Evolutionary conservation across 2,113 vertebrate species (phyloP).

Genomic region (Prionailurus bengalensis): DNA sequence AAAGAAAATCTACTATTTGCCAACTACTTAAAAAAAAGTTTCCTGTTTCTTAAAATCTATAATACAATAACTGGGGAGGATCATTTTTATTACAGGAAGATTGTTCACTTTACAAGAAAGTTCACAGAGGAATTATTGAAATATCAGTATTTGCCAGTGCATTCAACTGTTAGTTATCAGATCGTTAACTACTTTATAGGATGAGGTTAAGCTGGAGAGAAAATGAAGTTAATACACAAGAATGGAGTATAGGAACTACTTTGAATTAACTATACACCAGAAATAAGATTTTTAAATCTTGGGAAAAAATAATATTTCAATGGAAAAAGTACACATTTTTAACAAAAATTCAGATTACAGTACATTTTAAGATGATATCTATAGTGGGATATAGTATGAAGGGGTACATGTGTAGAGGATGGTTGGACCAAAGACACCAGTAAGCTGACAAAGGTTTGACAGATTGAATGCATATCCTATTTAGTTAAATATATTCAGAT

Average conservation of each 20-base stretch:
- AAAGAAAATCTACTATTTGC: not conserved
- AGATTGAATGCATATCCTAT: not conserved
- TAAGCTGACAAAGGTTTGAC: not conserved
- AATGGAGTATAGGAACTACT: slow-evolving; percentile 24
- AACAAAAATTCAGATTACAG: not conserved
- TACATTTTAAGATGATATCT: not conserved
- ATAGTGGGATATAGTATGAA: not conserved
- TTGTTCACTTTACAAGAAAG: slow-evolving; percentile 53
- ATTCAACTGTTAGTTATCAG: slow-evolving; percentile 62
- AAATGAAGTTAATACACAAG: slow-evolving; percentile 66
- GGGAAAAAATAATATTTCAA: not conserved
- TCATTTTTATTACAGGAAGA: slow-evolving; percentile 52
- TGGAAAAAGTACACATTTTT: not conserved
- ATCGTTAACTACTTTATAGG: slow-evolving; percentile 63
- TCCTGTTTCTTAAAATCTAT: slow-evolving; percentile 1
- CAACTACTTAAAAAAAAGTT: not conserved
- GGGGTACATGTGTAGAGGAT: not conserved
- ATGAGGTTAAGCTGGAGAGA: slow-evolving; percentile 43
- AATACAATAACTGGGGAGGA: slow-evolving; percentile 36
- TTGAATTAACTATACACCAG: not conserved
- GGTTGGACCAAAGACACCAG: not conserved
- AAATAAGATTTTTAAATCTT: slow-evolving; percentile 34
- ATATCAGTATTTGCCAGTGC: slow-evolving; percentile 55
- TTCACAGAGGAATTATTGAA: slow-evolving; percentile 69
- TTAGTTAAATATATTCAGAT: not conserved